Conservation (phyloP, 2,797 vertebrate genomes). For the Sebastolobus altivelis region DNA sequence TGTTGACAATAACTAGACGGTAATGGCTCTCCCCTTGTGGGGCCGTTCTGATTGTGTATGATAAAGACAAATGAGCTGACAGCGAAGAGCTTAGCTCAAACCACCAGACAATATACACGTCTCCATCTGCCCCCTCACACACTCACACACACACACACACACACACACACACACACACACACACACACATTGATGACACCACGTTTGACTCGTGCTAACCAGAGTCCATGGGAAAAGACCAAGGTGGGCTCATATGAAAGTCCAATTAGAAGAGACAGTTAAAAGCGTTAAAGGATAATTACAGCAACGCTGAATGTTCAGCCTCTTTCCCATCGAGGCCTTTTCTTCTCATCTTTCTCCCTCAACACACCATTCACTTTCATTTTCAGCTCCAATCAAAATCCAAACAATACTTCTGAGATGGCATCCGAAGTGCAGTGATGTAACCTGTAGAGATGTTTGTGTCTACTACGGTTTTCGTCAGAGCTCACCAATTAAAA, state of each 20-base stretch:
- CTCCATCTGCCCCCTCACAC: conserved; percentile 35
- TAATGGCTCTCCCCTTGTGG: conserved; percentile 71
- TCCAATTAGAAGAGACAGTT: conserved; percentile 74
- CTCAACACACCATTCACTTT: conserved; percentile 46
- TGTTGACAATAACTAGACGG: conserved; percentile 70
- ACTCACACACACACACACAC: background rate
- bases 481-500: conserved; percentile 22
- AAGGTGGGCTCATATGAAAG: conserved; percentile 66
- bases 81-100: conserved; percentile 71
- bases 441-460: conserved; percentile 17
- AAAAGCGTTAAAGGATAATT: conserved; percentile 67
- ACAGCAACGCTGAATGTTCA: conserved; percentile 57
- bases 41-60: conserved; percentile 68
- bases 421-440: conserved; percentile 5
- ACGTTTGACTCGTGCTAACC: conserved; percentile 64
- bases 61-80: conserved; percentile 83
- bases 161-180: background rate
- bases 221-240: conserved; percentile 66
- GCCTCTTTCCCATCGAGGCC: conserved; percentile 47
- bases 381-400: conserved; percentile 54
- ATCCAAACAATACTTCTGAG: conserved; percentile 47
- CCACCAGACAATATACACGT: conserved; percentile 72
- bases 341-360: conserved; percentile 22
- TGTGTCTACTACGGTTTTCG: conserved; percentile 15
- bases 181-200: conserved; percentile 36